Evolutionary conservation across 2,888 invertebrate genomes (phyloP).

Genomic region (Epinotia nisella): DNA sequence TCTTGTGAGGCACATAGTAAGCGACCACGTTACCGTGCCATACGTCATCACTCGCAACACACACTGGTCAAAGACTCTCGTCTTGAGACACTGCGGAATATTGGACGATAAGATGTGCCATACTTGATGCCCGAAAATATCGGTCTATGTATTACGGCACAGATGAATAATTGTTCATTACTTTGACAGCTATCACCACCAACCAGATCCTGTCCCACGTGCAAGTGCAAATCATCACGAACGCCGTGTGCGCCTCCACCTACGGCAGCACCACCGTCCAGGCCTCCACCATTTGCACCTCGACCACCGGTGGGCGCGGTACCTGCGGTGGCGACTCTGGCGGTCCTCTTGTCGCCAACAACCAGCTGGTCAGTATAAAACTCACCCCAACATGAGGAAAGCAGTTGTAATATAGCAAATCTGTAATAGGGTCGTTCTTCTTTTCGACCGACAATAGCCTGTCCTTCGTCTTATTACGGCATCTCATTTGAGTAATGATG

Average conservation of each 20-base stretch:
- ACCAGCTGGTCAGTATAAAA: slow-evolving; percentile 14
- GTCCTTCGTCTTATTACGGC: no score
- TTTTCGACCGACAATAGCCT: no score
- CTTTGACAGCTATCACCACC: slow-evolving; percentile 52
- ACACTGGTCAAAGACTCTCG: no score
- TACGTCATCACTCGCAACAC: no score
- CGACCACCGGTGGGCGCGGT: slow-evolving; percentile 42
- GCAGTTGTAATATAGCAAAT: no score
- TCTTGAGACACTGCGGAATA: no score
- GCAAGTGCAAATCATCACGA: slow-evolving; percentile 57
- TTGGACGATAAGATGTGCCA: no score
- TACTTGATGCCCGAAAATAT: not conserved
- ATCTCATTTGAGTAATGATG: no score
- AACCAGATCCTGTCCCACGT: slow-evolving; percentile 61
- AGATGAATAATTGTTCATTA: not conserved
- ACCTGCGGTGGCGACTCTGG: slow-evolving; percentile 48
- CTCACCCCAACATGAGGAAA: no score
- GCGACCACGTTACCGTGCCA: no score
- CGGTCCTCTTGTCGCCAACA: slow-evolving; percentile 41
- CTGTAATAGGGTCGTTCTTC: no score
- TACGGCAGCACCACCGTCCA: slow-evolving; percentile 12
- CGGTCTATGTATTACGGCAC: not conserved
- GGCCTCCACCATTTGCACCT: slow-evolving; percentile 40
- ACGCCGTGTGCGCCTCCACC: slow-evolving; percentile 45
- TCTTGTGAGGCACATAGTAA: no score